Percentiles rank a stretch among this genome's conserved stretches.
phyloP scores from a whole-genome alignment of 2,888 invertebrate species.

The Polydrusus tereticollis region DNA sequence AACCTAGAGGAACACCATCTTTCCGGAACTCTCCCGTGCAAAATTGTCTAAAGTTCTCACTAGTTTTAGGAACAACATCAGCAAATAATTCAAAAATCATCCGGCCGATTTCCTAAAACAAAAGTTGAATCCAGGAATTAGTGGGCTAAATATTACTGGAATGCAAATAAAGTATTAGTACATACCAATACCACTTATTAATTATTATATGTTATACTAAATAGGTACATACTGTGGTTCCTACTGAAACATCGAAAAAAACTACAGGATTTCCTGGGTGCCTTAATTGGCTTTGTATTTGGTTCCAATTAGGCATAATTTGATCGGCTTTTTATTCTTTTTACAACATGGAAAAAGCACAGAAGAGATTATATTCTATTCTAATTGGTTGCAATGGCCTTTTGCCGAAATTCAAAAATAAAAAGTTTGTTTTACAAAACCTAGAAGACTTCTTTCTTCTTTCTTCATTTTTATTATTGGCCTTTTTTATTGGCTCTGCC shows the following conservation, averaged over 20 bases:
- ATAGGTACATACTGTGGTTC: constrained; percentile 84
- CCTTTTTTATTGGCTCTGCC: no score
- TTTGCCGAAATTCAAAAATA: no score
- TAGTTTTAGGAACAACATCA: constrained; percentile 96
- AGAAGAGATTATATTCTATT: no score
- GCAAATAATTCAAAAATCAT: constrained; percentile 99
- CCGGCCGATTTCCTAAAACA: constrained; percentile 87
- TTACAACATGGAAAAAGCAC: no score
- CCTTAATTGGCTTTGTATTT: constrained; percentile 89
- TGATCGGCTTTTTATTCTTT: no score
- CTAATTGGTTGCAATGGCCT: no score
- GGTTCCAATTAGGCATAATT: constrained; percentile 96
- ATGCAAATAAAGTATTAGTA: no score
- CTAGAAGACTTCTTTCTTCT: no score
- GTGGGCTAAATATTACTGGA: no score
- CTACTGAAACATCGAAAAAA: constrained; percentile 97
- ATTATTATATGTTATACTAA: neutral
- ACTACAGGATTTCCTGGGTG: constrained; percentile 98
- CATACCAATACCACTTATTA: no score
- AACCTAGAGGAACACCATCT: constrained; percentile 97
- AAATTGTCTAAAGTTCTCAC: constrained; percentile 98
- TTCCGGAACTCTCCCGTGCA: constrained; percentile 98
- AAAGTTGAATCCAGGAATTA: neutral
- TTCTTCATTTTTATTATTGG: no score
- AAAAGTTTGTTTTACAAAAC: no score